phyloP scores from a whole-genome alignment of 2,797 vertebrate genomes.

The Capromys pilorides region DNA sequence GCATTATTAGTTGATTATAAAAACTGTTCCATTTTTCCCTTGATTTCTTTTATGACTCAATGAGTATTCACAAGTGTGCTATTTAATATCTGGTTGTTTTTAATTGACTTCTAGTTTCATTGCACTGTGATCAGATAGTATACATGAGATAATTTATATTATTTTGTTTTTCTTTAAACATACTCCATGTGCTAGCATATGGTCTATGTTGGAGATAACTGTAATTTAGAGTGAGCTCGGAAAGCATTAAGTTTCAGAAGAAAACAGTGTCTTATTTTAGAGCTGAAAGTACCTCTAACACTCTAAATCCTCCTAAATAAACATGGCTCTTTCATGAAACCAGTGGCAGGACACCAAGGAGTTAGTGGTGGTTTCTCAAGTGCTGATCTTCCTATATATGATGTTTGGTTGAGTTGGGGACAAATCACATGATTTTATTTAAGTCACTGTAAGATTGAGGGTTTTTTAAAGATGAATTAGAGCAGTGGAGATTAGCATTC shows the following conservation, averaged over 20 bases:
- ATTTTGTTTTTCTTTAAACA: background rate
- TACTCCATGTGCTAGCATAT: background rate
- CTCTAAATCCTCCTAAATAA: background rate
- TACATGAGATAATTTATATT: background rate
- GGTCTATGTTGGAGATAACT: background rate
- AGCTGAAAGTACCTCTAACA: background rate
- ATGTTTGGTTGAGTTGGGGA: background rate
- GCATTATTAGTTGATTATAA: background rate
- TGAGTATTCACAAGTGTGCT: background rate
- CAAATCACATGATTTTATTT: background rate
- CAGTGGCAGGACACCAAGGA: rapidly evolving
- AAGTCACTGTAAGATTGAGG: background rate
- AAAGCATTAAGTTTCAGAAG: background rate
- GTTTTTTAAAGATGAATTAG: background rate
- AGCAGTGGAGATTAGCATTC: background rate
- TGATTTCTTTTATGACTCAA: background rate
- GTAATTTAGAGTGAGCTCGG: background rate
- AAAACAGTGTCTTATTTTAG: background rate
- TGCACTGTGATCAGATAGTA: background rate
- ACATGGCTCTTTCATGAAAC: rapidly evolving
- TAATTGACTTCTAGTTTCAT: background rate
- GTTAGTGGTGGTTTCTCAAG: background rate
- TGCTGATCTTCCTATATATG: rapidly evolving
- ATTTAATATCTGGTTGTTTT: background rate
- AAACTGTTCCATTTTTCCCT: background rate